Conservation (phyloP, 2,113 vertebrate genomes). For the Todiramphus saurophagus region DNA sequence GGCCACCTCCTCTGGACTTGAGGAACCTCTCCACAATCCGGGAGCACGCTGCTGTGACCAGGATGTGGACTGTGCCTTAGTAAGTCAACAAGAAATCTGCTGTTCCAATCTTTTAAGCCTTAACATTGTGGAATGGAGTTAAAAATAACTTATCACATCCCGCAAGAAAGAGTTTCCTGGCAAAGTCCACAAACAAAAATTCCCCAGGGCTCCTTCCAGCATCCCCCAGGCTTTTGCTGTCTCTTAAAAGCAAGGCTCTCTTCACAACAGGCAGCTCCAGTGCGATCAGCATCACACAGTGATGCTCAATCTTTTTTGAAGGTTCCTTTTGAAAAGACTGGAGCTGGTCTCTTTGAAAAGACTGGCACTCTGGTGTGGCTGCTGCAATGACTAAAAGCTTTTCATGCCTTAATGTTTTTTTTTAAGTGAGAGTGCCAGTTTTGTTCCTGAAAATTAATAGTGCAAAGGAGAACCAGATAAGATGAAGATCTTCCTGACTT, state of each 20-base stretch:
- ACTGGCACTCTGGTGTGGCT: background rate
- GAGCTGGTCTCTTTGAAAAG: background rate
- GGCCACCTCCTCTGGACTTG: conserved; percentile 91
- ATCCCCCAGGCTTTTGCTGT: background rate
- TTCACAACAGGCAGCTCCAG: background rate
- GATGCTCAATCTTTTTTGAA: background rate
- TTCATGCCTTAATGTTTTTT: background rate
- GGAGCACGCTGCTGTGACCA: conserved; percentile 82
- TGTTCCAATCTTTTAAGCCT: background rate
- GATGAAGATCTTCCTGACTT: background rate
- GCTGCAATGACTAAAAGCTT: background rate
- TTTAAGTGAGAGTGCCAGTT: background rate
- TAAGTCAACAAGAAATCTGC: conserved; percentile 70
- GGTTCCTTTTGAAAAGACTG: background rate
- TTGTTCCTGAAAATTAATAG: background rate
- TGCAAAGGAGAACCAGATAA: background rate
- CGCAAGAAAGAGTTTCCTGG: background rate
- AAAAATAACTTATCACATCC: conserved; percentile 4
- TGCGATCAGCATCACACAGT: background rate
- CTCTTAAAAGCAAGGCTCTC: background rate
- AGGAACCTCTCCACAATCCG: conserved; percentile 90
- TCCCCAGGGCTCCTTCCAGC: background rate
- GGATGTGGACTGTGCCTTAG: conserved; percentile 87
- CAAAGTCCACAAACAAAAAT: background rate
- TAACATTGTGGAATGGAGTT: background rate